phyloP scores from a whole-genome alignment of 2,888 invertebrate genomes.

The Heliconius sara region DNA sequence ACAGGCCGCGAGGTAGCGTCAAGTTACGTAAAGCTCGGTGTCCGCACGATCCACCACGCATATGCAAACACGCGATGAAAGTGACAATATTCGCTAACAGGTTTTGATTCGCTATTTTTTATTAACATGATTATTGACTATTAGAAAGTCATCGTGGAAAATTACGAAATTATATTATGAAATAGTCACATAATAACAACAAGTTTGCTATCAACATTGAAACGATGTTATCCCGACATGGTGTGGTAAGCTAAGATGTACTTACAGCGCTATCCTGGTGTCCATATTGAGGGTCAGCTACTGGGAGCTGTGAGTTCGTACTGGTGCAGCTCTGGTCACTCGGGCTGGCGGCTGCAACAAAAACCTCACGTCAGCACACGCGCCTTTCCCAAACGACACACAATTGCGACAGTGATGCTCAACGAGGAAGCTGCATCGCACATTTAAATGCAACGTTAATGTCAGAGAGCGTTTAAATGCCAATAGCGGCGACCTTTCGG shows the following conservation, averaged over 20 bases:
- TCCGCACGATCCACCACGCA: constrained; percentile 52
- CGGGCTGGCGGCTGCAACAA: constrained; percentile 78
- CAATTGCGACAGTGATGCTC: constrained; percentile 81
- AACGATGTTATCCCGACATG: not conserved
- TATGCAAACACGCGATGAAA: constrained; percentile 66
- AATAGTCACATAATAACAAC: constrained; percentile 44
- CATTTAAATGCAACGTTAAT: constrained; percentile 82
- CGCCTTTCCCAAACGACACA: constrained; percentile 80
- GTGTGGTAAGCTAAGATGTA: constrained; percentile 51
- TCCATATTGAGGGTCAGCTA: constrained; percentile 61
- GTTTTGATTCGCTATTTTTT: constrained; percentile 54
- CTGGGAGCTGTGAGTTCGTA: constrained; percentile 50
- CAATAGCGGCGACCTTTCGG: constrained; percentile 82
- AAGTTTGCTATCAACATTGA: constrained; percentile 35
- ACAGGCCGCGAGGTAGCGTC: constrained; percentile 51
- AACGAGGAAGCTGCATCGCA: constrained; percentile 82
- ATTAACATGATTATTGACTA: constrained; percentile 60
- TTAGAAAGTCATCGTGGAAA: constrained; percentile 70
- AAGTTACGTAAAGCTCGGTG: constrained; percentile 57
- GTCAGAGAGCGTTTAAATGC: constrained; percentile 83
- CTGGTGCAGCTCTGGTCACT: constrained; percentile 62
- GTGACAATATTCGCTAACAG: constrained; percentile 61
- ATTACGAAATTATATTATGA: constrained; percentile 48
- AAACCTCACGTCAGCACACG: constrained; percentile 78
- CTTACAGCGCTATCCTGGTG: constrained; percentile 77